Percentiles rank a stretch among this genome's conserved stretches.
These are phyloP conservation scores for Syngnathus typhle DNA, from an alignment of 2,113 vertebrate species.

Conservation along the genomic window DNA sequence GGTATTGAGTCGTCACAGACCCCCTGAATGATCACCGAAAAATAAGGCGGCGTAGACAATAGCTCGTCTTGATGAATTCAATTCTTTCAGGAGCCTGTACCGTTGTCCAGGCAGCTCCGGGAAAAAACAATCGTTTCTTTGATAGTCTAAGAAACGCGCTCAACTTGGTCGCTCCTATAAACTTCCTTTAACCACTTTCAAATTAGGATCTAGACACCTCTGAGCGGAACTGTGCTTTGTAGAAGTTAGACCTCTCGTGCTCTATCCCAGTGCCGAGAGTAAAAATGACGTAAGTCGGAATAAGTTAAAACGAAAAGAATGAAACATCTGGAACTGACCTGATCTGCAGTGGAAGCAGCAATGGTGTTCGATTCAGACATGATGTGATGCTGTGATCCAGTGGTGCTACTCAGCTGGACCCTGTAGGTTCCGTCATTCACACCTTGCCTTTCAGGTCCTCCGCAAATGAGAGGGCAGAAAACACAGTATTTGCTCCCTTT, in stretches of 20 bases:
- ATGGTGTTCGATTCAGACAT: conserved; percentile 71
- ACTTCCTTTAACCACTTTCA: conserved; percentile 61
- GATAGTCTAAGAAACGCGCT: conserved; percentile 70
- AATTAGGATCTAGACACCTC: conserved; percentile 58
- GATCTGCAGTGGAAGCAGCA: conserved; percentile 65
- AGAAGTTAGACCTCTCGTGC: neutral
- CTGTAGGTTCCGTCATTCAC: conserved; percentile 75
- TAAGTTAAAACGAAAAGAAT: neutral
- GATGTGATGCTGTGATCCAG: conserved; percentile 67
- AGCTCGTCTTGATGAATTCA: conserved; percentile 81
- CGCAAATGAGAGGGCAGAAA: conserved; percentile 49
- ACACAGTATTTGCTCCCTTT: conserved; percentile 70
- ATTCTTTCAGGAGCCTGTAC: conserved; percentile 79
- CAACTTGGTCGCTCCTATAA: conserved; percentile 53
- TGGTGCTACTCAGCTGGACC: conserved; percentile 66
- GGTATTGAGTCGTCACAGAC: conserved; percentile 82
- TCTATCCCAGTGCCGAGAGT: neutral
- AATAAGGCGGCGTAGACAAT: conserved; percentile 78
- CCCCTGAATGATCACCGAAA: conserved; percentile 79
- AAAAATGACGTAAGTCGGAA: neutral
- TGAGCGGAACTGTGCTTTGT: conserved; percentile 44
- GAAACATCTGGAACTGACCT: conserved; percentile 67
- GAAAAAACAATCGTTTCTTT: conserved; percentile 74
- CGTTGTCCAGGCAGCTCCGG: conserved; percentile 78
- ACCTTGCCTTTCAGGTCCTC: conserved; percentile 72